Conservation (phyloP, 2,888 invertebrate genomes). For the Scaptodrosophila latifasciaeformis region DNA sequence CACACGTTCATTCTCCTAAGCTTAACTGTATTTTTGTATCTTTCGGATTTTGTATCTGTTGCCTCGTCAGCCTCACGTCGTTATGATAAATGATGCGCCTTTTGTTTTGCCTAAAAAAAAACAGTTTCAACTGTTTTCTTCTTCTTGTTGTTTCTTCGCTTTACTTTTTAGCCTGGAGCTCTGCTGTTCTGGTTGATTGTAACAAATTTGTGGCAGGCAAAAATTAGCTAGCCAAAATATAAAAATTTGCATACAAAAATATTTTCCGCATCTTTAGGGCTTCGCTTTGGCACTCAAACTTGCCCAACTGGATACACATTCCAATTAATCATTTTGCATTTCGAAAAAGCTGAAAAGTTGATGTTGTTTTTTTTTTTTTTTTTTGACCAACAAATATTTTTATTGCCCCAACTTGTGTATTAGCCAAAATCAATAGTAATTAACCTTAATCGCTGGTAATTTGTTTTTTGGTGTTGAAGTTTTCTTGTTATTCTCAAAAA, state of each 20-base stretch:
- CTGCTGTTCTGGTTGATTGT: too few species aligned
- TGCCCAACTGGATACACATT: conserved; percentile 44
- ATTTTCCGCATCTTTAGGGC: background rate
- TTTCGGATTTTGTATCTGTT: conserved; percentile 2
- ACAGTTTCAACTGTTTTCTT: too few species aligned
- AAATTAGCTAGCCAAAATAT: conserved; percentile 50
- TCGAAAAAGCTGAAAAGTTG: too few species aligned
- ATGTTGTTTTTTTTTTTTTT: too few species aligned
- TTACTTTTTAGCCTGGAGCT: too few species aligned
- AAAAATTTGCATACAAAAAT: conserved; percentile 33
- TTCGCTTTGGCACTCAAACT: conserved; percentile 35
- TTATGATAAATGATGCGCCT: conserved; percentile 62
- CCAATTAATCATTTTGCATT: background rate
- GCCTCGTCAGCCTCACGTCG: conserved; percentile 42
- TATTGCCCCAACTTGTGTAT: background rate
- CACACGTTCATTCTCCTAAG: background rate
- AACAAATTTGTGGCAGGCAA: conserved; percentile 58
- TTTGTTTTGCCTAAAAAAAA: conserved; percentile 48
- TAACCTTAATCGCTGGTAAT: conserved; percentile 53
- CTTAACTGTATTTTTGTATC: conserved; percentile 3
- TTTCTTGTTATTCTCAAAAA: too few species aligned
- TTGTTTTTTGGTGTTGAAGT: conserved; percentile 18
- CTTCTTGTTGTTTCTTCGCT: conserved; percentile 44
- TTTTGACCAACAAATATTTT: background rate
- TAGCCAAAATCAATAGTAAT: conserved; percentile 34